These are phyloP conservation scores for Hirtodrosophila cameraria DNA, from an alignment of 2,888 invertebrate genomes.

Conservation along the genomic window DNA sequence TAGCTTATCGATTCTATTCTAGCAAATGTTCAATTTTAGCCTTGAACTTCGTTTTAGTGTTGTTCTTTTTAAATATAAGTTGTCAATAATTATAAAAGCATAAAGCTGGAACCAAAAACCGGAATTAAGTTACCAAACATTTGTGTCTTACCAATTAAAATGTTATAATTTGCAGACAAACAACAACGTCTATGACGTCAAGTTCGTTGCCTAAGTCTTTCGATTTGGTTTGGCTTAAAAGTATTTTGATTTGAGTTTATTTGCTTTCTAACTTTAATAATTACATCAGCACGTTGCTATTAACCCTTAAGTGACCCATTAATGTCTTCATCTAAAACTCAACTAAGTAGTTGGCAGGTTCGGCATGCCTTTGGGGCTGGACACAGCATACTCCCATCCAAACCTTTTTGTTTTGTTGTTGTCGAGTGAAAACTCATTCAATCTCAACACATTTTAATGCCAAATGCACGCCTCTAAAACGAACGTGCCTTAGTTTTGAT, in stretches of 20 bases:
- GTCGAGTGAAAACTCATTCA: slow-evolving; percentile 18
- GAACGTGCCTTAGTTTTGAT: slow-evolving; percentile 11
- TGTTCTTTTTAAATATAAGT: too few species aligned
- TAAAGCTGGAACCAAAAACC: too few species aligned
- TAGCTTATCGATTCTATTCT: too few species aligned
- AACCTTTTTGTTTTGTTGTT: too few species aligned
- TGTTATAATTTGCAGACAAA: background rate
- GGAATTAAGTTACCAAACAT: background rate
- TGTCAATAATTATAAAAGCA: too few species aligned
- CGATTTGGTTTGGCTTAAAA: background rate
- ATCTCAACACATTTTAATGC: slow-evolving; percentile 35
- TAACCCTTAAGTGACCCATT: slow-evolving; percentile 50
- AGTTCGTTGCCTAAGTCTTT: slow-evolving; percentile 52
- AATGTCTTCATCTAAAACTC: slow-evolving; percentile 49
- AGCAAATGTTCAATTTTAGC: too few species aligned
- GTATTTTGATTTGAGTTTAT: slow-evolving; percentile 2
- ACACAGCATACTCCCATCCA: slow-evolving; percentile 7
- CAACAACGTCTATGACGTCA: background rate
- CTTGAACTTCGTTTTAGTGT: too few species aligned
- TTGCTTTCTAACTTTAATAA: slow-evolving; percentile 14
- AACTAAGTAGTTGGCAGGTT: slow-evolving; percentile 7
- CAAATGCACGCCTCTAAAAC: slow-evolving; percentile 25
- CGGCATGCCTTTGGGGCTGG: slow-evolving; percentile 20
- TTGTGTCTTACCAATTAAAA: background rate
- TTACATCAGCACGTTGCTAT: slow-evolving; percentile 42